A percentile compares a stretch with the other conserved stretches of the same genome.
These are phyloP conservation scores for Clarias gariepinus DNA, from an alignment of 2,113 vertebrate genomes.

Conservation along the genomic window DNA sequence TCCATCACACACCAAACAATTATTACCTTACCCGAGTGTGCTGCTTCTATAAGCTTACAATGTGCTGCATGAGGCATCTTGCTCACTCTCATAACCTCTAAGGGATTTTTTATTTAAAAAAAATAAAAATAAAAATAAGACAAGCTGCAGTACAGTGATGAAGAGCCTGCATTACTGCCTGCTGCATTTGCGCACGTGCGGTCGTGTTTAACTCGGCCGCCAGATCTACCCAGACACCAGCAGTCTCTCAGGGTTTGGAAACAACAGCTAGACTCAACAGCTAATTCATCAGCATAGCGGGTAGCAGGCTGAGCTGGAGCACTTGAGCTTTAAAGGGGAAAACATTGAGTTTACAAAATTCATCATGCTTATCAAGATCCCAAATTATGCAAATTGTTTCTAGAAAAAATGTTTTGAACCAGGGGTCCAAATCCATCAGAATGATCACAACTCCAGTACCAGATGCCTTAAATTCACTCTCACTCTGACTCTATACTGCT, in stretches of 20 bases:
- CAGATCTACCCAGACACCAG: constrained; percentile 65
- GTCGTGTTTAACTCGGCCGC: constrained; percentile 58
- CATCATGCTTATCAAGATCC: neutral
- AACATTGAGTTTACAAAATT: neutral
- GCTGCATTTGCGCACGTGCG: constrained; percentile 58
- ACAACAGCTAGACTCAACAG: constrained; percentile 67
- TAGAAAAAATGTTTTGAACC: constrained; percentile 42
- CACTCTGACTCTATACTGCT: too few relatives aligned
- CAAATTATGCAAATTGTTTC: neutral
- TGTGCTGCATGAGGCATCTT: constrained; percentile 46
- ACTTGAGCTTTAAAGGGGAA: constrained; percentile 44
- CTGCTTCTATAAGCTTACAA: neutral
- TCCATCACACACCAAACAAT: neutral
- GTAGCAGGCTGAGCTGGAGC: constrained; percentile 65
- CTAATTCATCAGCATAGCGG: constrained; percentile 72
- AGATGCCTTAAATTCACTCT: neutral
- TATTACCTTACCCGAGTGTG: constrained; percentile 42
- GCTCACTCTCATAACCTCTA: neutral
- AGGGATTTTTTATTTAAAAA: neutral
- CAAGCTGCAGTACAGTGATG: constrained; percentile 64
- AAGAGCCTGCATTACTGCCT: constrained; percentile 70
- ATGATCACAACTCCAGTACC: neutral
- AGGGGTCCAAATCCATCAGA: neutral
- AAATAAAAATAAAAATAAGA: neutral
- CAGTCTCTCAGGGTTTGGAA: constrained; percentile 67